Evolutionary conservation across 2,797 vertebrate species (phyloP), one percentile per base, ranked within the genome.

Genomic region (Hypotaenidia philippensis): DNA sequence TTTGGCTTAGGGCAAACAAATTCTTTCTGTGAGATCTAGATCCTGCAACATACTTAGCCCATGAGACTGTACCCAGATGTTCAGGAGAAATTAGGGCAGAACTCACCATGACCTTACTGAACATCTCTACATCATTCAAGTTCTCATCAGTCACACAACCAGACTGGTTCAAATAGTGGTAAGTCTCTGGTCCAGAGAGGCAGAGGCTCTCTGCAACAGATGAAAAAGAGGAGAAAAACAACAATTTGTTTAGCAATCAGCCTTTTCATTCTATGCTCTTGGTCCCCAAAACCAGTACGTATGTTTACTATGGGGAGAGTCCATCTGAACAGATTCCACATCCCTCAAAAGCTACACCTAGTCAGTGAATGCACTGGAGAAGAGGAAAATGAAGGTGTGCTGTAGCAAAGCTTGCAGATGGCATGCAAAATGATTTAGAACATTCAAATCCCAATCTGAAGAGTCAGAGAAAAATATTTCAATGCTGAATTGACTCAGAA

Each of bases 31-130:
- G 10, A 81, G 36, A 81, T 56, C 69, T 18, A 90, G 16, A 74
- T 13, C 7, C 32, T 22, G 34, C 44, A 78, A 41, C 36, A 87
- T 0, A 1, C 66, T 93, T 87, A 83, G 45, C 18, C 53, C 44
- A 10, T 6, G 18, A 49, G 17, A 36, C 17, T 70, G 45, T 56
- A 38, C n/a, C 18, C 32, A 71, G 14, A 90, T 50, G 11, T 50
- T 88, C 77, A 80, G 34, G n/a, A 83, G 61, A 29, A 64, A 36
- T 49, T 87, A 84, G 32, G 55, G 53, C 29, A 79, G 66, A 11
- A 95, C 97, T 98, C 91, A 99, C 99, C 99, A 99, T 99, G 82
- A 99, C 98, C 55, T 98, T 99, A 90, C 98, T 96, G 96, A 98
- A 99, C 90, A 99, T 98, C 87, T 98, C 98, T 84, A 93, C 88